These are phyloP conservation scores for Argopecten irradians DNA, from an alignment of 1,140 invertebrate genomes.

Conservation along the genomic window DNA sequence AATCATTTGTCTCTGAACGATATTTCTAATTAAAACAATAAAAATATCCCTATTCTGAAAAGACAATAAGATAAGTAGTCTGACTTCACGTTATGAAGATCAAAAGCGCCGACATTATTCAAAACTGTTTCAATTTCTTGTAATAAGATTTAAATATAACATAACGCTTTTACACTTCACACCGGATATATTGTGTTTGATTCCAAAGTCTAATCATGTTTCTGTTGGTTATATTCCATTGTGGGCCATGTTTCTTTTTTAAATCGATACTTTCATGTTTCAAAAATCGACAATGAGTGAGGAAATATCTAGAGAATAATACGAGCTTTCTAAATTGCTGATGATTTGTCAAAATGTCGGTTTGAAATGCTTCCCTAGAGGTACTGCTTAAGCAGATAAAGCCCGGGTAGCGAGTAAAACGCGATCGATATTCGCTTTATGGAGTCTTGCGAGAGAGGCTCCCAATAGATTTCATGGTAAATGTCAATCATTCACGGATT, in stretches of 20 bases:
- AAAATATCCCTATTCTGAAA: too few species aligned
- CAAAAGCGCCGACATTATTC: too few species aligned
- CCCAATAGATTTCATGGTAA: not conserved
- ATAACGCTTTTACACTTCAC: not conserved
- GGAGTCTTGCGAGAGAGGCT: not conserved
- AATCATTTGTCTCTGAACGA: too few species aligned
- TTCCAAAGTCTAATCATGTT: not conserved
- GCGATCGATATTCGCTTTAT: not conserved
- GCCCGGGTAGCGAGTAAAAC: not conserved
- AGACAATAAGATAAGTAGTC: too few species aligned
- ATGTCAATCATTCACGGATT: slow-evolving; percentile 17
- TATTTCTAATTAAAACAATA: too few species aligned
- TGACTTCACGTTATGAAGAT: too few species aligned
- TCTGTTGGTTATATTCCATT: not conserved
- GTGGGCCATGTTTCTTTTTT: not conserved
- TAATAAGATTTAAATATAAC: too few species aligned
- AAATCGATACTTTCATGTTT: not conserved
- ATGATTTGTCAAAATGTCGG: slow-evolving; percentile 13
- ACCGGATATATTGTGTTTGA: not conserved
- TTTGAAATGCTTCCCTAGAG: not conserved
- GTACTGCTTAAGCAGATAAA: not conserved
- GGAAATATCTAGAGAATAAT: not conserved
- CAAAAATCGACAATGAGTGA: slow-evolving; percentile 14
- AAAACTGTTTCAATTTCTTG: too few species aligned
- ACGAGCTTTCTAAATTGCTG: slow-evolving; percentile 8